Conservation (phyloP, 2,113 vertebrate genomes). For the Saguinus midas region DNA sequence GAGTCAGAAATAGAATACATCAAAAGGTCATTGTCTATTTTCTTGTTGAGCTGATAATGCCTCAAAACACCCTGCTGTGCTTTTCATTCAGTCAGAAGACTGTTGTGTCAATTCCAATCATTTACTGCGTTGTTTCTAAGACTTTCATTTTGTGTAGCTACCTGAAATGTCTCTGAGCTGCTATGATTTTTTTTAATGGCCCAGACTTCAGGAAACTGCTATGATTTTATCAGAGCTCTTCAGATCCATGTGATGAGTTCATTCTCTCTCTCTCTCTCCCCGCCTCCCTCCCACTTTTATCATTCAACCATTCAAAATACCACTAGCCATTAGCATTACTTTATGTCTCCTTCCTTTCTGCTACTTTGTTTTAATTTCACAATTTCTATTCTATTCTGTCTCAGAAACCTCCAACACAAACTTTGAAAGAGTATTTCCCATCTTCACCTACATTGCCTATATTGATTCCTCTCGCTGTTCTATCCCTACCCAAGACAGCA, state of each 20-base stretch:
- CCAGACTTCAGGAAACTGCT: neutral
- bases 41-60: neutral
- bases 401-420: neutral
- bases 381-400: neutral
- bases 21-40: neutral
- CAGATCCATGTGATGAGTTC: neutral
- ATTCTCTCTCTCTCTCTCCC: neutral
- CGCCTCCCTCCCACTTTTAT: neutral
- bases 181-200: neutral
- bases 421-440: neutral
- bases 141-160: neutral
- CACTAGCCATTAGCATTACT: neutral
- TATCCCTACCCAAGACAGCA: neutral
- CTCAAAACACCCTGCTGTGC: neutral
- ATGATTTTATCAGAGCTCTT: neutral
- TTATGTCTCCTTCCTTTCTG: neutral
- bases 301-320: neutral
- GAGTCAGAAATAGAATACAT: neutral
- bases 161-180: neutral
- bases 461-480: neutral
- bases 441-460: neutral
- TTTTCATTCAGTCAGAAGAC: constrained; percentile 2
- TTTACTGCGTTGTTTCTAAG: neutral
- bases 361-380: neutral
- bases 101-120: neutral